These are phyloP conservation scores for Grammomys surdaster DNA, from an alignment of 2,113 vertebrate species.

Conservation along the genomic window DNA sequence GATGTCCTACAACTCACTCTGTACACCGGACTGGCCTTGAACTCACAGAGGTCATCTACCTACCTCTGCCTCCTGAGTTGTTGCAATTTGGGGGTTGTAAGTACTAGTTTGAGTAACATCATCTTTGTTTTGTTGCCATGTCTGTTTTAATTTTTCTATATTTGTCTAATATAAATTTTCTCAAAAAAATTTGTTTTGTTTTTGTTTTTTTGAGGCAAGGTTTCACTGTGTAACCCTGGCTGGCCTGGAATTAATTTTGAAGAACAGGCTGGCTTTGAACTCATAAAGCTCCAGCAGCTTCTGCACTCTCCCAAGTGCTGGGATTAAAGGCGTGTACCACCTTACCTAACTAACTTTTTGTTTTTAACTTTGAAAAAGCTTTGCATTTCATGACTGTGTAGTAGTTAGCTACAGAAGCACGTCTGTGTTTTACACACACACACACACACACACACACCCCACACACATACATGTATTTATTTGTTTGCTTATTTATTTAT, in stretches of 20 bases:
- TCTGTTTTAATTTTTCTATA: not conserved
- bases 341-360: not conserved
- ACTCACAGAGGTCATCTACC: no score
- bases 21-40: no score
- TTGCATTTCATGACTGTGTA: not conserved
- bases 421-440: not conserved
- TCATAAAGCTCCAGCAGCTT: not conserved
- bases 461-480: not conserved
- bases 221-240: not conserved
- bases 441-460: no score
- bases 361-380: slow-evolving; percentile 47
- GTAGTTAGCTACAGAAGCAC: not conserved
- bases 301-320: not conserved
- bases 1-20: no score
- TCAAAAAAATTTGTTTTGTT: not conserved
- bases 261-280: not conserved
- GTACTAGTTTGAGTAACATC: not conserved
- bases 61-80: not conserved
- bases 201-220: not conserved
- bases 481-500: not conserved
- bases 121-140: not conserved
- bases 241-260: not conserved
- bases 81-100: not conserved
- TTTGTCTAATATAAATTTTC: not conserved
- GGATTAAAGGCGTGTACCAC: not conserved